Conservation (phyloP, 2,113 vertebrate species). For the Daphoenositta chrysoptera region DNA sequence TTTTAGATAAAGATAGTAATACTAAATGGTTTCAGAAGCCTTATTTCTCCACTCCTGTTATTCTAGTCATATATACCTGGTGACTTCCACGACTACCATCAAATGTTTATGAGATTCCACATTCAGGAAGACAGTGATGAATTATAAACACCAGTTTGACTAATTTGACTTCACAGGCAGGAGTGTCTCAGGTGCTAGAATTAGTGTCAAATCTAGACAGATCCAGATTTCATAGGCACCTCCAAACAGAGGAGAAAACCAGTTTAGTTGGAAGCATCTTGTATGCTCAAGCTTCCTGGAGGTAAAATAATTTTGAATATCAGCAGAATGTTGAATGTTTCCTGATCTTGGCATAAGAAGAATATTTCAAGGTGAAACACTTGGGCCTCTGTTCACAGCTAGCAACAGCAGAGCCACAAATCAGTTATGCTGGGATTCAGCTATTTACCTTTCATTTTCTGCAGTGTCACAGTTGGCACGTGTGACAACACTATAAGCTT, state of each 20-base stretch:
- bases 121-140: background rate
- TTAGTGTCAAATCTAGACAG: background rate
- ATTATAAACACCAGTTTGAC: background rate
- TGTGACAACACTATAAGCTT: background rate
- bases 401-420: background rate
- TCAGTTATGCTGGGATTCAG: background rate
- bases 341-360: background rate
- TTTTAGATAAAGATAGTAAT: background rate
- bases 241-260: background rate
- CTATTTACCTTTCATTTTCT: background rate
- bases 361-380: background rate
- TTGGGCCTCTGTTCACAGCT: background rate
- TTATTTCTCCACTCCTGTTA: background rate
- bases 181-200: background rate
- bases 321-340: background rate
- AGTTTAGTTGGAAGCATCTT: background rate
- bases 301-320: background rate
- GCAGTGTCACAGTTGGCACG: accelerated
- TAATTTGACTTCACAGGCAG: background rate
- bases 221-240: background rate
- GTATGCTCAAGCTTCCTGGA: background rate
- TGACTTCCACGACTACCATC: background rate
- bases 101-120: background rate
- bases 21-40: background rate
- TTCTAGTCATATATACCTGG: background rate